Base-by-base conservation (phyloP, 2,797 vertebrate species). In the Euthynnus affinis region DNA sequence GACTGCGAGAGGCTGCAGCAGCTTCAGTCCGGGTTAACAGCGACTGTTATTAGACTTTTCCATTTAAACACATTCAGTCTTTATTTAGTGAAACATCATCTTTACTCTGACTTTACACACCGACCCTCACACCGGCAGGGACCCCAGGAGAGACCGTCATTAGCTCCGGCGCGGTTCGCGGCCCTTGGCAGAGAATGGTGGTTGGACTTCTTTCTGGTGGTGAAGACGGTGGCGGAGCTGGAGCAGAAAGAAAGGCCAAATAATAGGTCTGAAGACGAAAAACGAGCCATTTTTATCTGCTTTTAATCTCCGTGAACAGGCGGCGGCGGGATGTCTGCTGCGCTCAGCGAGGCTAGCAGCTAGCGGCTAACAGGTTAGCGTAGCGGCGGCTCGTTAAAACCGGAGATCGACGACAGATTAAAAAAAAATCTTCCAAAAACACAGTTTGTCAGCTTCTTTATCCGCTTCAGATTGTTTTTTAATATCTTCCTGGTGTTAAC, bases 241-340 rank as follows among this genome's bases (percentile, higher is more conserved):
- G 66, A 22, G n/a, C 0, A 55, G 5, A 64, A 18, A 86, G 25
- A 51, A 32, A 22, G 59, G 3, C 52, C 62, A 32, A 13, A 68
- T 53, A 32, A 17, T 14, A 46, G 14, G 44, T 46, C 44, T 68
- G 73, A 83, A 6, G 66, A 71, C 0, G 66, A 87, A 6, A 70
- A 29, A 57, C 42, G 70, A 76, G 93, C 93, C 95, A 95, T 95
- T 53, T 29, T 70, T 90, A 52, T 65, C 61, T 3, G 37, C 2
- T 23, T 17, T n/a, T n/a, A 14, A 0, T 44, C 0, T 25, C 13
- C 15, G 23, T 0, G 10, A 27, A 63, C 12, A 59, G 44, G 40
- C 46, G 52, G 40, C 46, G 52, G 18, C 4, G 37, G 67, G 51
- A 62, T 25, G 64, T 65, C 59, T 65, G 13, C 40, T 22, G n/a